Evolutionary conservation across 2,113 vertebrate genomes (phyloP), one percentile per base, ranked within the genome.

Genomic region (Ageneiosus marmoratus): DNA sequence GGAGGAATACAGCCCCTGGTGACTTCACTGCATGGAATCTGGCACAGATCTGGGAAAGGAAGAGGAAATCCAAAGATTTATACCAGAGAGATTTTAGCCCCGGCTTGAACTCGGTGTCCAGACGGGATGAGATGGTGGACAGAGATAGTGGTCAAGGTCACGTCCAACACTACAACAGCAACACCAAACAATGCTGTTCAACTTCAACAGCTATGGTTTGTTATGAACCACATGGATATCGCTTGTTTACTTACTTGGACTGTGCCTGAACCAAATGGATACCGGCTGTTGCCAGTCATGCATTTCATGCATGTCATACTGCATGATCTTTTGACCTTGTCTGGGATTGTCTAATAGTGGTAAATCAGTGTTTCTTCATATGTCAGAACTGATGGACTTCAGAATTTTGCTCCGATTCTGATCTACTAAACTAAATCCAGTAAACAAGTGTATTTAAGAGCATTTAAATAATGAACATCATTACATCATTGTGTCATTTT

Each of bases 31-130:
- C 83, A 60, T 12, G 76, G 41, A 84, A 79, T 84, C 83, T 83
- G 75, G 75, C 82, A 70, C 24, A 5, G 24, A 58, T 72, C 75
- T 84, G 76, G 29, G 76, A 79, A 79, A 51, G 63, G 76, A 79
- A 84, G 65, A 84, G 75, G 83, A 84, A 84, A 84, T 73, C 65
- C 83, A 44, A 62, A 50, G 65, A 73, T 79, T 79, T 79, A 60
- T 44, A 53, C 46, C 51, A 51, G 41, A 51, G 27, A 58, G 46
- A 63, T 58, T 56, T 77, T 60, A 46, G 41, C 79, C 79, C 27
- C 5, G 41, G 41, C 16, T 65, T 85, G 74, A 74, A 77, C 84
- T 77, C 27, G 2, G 16, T 70, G 79, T 77, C 83, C 65, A 84
- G 83, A 84, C 83, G 6, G 76, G 83, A 65, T 62, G 60, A 84